A percentile compares a stretch with the other conserved stretches of the same genome.
Conservation (phyloP, 2,797 vertebrate species). For the Brachyrhaphis roseni region DNA sequence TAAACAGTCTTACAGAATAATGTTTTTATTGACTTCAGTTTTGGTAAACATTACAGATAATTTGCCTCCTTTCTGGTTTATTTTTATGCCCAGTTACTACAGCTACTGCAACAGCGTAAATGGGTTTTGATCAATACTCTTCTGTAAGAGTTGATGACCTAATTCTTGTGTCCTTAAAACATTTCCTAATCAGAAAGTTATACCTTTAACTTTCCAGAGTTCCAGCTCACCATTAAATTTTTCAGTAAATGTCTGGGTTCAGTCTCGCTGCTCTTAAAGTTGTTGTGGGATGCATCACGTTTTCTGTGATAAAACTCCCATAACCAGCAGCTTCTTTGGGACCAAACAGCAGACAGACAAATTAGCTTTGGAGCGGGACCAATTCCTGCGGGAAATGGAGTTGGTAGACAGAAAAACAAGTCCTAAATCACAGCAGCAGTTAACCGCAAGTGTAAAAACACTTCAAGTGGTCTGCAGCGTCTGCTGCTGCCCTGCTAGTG, state of each 20-base stretch:
- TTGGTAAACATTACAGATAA: background rate
- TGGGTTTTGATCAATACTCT: background rate
- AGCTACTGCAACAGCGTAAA: background rate
- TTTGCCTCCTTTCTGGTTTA: background rate
- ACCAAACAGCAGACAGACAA: slow-evolving; percentile 11
- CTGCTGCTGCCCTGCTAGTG: background rate
- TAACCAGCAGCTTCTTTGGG: slow-evolving; percentile 13
- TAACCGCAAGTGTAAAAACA: background rate
- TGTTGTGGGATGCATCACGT: background rate
- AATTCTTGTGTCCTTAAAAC: background rate
- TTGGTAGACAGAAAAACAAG: background rate
- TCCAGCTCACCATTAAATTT: slow-evolving; percentile 10
- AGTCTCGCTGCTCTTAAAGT: background rate
- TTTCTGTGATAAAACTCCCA: slow-evolving; percentile 26
- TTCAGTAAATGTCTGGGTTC: background rate
- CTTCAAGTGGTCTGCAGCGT: background rate
- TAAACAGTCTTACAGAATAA: background rate
- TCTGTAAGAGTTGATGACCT: background rate
- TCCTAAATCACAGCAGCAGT: slow-evolving; percentile 5
- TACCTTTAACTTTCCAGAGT: background rate
- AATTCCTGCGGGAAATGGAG: background rate
- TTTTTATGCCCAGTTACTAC: background rate
- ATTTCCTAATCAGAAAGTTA: background rate
- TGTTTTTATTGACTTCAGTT: background rate
- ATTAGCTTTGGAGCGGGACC: background rate